phyloP scores from a whole-genome alignment of 2,888 invertebrate species.

The Sipunculus nudus region DNA sequence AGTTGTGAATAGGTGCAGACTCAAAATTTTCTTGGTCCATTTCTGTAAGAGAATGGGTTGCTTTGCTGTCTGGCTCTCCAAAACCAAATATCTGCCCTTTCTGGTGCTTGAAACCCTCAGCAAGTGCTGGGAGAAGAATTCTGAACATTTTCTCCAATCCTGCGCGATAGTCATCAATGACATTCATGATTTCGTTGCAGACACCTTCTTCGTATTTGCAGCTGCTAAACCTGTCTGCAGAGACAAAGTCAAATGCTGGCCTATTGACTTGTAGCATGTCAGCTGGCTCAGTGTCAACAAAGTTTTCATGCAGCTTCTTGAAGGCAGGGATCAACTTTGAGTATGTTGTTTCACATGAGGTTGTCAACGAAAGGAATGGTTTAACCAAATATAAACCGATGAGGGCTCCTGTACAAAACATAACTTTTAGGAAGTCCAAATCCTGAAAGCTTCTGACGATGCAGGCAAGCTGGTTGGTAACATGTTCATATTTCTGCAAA shows the following conservation, averaged over 20 bases:
- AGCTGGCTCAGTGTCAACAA: slow-evolving; percentile 1
- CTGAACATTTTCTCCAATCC: neutral
- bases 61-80: neutral
- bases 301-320: slow-evolving; percentile 2
- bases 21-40: slow-evolving; percentile 5
- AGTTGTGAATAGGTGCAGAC: slow-evolving; percentile 7
- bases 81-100: slow-evolving; percentile 4
- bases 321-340: slow-evolving; percentile 5
- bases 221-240: neutral
- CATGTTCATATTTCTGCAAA: slow-evolving; percentile 12
- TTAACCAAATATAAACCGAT: slow-evolving; percentile 7
- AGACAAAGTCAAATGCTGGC: slow-evolving; percentile 11
- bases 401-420: slow-evolving; percentile 11
- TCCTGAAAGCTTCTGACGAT: slow-evolving; percentile 13
- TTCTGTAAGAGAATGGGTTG: neutral
- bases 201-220: too few species aligned
- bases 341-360: slow-evolving; percentile 15
- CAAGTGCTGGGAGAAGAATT: neutral
- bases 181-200: too few species aligned
- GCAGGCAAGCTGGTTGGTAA: slow-evolving; percentile 19
- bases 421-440: slow-evolving; percentile 10
- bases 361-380: slow-evolving; percentile 11
- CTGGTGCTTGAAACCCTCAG: neutral
- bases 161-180: too few species aligned
- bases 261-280: slow-evolving; percentile 4